Evolutionary conservation across 2,888 invertebrate species (phyloP).

Genomic region (Blastobasis adustella): DNA sequence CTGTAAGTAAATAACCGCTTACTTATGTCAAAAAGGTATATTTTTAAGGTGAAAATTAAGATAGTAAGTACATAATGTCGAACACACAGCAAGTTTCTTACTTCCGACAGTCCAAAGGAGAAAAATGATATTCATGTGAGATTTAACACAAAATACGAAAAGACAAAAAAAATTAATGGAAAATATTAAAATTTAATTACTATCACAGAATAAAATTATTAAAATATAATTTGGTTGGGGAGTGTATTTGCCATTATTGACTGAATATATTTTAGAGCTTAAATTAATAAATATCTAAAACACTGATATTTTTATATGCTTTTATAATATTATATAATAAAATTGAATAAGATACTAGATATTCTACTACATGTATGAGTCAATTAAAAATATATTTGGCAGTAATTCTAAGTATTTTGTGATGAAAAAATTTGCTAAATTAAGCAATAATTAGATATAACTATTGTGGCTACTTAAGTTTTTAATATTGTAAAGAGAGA

Average conservation of each 20-base stretch:
- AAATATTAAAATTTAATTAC: too few species aligned
- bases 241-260: conserved; percentile 9
- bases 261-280: conserved; percentile 4
- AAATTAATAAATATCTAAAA: conserved; percentile 2
- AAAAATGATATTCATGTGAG: too few species aligned
- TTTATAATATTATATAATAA: conserved; percentile 9
- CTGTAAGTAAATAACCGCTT: conserved; percentile 14
- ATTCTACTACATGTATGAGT: conserved; percentile 24
- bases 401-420: conserved; percentile 46
- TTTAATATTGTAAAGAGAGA: conserved; percentile 21
- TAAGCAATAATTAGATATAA: conserved; percentile 15
- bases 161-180: too few species aligned
- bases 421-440: conserved; percentile 19
- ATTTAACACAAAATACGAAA: too few species aligned
- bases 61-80: too few species aligned
- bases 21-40: conserved; percentile 2
- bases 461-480: conserved; percentile 21
- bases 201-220: too few species aligned
- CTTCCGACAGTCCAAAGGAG: too few species aligned
- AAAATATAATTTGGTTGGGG: background rate
- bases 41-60: too few species aligned
- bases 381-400: conserved; percentile 43
- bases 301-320: conserved; percentile 40
- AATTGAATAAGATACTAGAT: conserved; percentile 22
- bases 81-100: too few species aligned